Base-by-base conservation (phyloP, 2,113 vertebrate species). In the Apistogramma diplotaenia region DNA sequence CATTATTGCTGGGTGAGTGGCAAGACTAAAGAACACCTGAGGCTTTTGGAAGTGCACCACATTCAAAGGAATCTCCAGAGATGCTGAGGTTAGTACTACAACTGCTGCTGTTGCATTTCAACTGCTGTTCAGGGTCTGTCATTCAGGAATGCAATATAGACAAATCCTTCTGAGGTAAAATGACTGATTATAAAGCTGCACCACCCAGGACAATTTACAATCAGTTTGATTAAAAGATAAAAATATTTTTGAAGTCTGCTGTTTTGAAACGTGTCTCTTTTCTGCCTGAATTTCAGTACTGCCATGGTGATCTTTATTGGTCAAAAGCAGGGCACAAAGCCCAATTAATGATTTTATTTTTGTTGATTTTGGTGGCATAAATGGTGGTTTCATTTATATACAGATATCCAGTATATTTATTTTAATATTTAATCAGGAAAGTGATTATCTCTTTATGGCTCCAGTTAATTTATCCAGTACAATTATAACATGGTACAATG, bases 1-100 rank as follows among this genome's bases (percentile, higher is more conserved):
- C 84, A 80, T 93, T 84, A 87, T 60, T 84, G 85, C 87, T 82
- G 78, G 84, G 90, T 86, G 90, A 91, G 85, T 46, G 19, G 84
- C 76, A 81, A 76, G 75, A 78, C 77, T 62, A 85, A 70, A 53
- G 57, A 91, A 81, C 91, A 94, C 91, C 91, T 91, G 91, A 89
- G 89, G 87, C 88, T 91, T 87, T 61, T 83, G 85, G 78, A 81
- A 81, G 76, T 55, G 10, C 35, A 65, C 51, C 80, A 72, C 67
- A 84, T 85, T 78, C 18, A n/a, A 49, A 60, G 13, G 79, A 57
- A 74, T 90, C 88, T 85, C 87, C n/a, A 2, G 81, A 92, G 89
- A 65, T 62, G 43, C 74, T 23, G 46, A 51, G 65, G 60, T 33
- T 18, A 8, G n/a, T 2, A 21, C 70, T 16, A 61, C 43, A 76